These are phyloP conservation scores for Tiliqua scincoides DNA, from an alignment of 2,113 vertebrate genomes.

Conservation along the genomic window DNA sequence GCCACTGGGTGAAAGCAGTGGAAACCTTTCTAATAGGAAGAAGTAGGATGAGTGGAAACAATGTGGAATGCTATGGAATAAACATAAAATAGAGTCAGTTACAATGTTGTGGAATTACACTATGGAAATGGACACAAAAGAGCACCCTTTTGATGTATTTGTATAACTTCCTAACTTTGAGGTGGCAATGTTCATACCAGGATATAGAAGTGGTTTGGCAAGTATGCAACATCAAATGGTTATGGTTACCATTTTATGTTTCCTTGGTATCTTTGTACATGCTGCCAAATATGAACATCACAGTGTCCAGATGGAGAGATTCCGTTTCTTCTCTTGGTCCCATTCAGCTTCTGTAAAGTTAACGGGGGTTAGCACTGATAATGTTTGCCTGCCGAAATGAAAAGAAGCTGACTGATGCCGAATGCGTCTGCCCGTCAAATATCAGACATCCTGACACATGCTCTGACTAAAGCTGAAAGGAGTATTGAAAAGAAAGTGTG, in stretches of 20 bases:
- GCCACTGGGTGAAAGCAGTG: too few relatives aligned
- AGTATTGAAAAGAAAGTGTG: not conserved
- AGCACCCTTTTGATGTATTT: slow-evolving; percentile 17
- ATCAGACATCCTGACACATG: not conserved
- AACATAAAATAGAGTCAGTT: not conserved
- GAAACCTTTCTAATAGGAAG: not conserved
- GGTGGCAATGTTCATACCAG: not conserved
- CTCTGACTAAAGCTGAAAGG: not conserved
- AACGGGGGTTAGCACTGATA: slow-evolving; percentile 5
- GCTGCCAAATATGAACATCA: slow-evolving; percentile 32
- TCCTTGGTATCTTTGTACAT: slow-evolving; percentile 10
- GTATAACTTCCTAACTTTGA: slow-evolving; percentile 9
- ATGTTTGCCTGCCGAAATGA: not conserved
- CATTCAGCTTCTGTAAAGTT: not conserved
- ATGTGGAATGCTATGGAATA: not conserved
- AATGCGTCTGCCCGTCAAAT: not conserved
- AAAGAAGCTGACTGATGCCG: not conserved
- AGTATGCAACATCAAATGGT: not conserved
- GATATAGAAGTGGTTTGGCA: slow-evolving; percentile 38
- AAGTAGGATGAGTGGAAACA: not conserved
- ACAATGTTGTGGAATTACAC: not conserved
- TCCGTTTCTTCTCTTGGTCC: not conserved
- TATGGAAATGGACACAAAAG: not conserved
- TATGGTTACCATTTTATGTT: slow-evolving; percentile 16
- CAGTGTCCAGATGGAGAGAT: slow-evolving; percentile 2